Conservation (phyloP, 64 coral and sea anemone genomes). For the Montipora foliosa region DNA sequence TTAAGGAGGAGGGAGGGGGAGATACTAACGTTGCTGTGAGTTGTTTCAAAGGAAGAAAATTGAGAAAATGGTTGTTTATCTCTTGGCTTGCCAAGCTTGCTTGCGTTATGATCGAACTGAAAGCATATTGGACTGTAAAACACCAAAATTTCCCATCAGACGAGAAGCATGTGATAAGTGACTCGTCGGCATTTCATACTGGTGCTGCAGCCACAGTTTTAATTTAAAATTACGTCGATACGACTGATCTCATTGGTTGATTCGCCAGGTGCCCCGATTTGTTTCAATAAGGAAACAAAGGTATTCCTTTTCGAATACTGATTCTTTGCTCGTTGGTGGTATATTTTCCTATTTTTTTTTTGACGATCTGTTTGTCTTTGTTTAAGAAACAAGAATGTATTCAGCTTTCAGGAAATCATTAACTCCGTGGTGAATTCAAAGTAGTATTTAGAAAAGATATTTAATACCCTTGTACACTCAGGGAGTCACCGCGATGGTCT, state of each 20-base stretch:
- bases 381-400: not conserved
- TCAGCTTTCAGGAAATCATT: not conserved
- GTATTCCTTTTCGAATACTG: too few species aligned
- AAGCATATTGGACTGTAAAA: not conserved
- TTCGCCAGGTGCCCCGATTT: not conserved
- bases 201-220: not conserved
- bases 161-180: slow-evolving; percentile 29
- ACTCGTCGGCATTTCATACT: not conserved
- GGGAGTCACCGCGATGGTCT: slow-evolving; percentile 30
- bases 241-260: not conserved
- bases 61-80: not conserved
- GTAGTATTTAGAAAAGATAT: slow-evolving; percentile 28
- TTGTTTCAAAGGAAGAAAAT: not conserved
- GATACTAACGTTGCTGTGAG: slow-evolving; percentile 18
- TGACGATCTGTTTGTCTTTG: not conserved
- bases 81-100: not conserved
- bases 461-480: slow-evolving; percentile 57
- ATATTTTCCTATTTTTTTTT: not conserved
- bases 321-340: too few species aligned
- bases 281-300: too few species aligned
- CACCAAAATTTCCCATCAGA: not conserved
- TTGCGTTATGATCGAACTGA: not conserved
- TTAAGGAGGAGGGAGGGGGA: not conserved
- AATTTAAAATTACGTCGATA: not conserved
- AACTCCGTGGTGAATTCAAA: not conserved